phyloP scores from a whole-genome alignment of 2,113 vertebrate species.

The Labrus mixtus region DNA sequence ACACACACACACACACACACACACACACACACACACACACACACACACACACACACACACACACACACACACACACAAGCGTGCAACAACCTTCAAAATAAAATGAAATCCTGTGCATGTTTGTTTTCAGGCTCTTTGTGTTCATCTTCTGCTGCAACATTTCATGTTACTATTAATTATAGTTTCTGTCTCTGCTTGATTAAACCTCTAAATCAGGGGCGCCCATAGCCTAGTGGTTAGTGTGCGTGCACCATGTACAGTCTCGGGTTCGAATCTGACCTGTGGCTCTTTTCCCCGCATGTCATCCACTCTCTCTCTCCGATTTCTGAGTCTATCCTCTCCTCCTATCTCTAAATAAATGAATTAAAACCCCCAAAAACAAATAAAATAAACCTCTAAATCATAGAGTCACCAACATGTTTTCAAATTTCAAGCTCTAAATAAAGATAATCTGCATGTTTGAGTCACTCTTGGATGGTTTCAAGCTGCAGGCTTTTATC shows the following conservation, averaged over 20 bases:
- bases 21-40: conserved; percentile 29
- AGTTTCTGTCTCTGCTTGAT: conserved; percentile 37
- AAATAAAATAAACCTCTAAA: no score
- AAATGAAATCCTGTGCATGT: conserved; percentile 27
- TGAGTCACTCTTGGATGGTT: conserved; percentile 18
- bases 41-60: conserved; percentile 40
- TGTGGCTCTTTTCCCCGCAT: no score
- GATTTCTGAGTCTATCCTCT: no score
- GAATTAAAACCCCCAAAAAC: no score
- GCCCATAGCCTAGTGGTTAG: no score
- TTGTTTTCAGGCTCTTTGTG: background rate
- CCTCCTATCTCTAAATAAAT: no score
- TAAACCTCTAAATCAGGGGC: conserved; percentile 62
- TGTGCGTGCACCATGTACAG: no score
- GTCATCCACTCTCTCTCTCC: no score
- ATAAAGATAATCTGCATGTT: conserved; percentile 42
- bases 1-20: conserved; percentile 19
- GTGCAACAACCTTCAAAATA: conserved; percentile 30
- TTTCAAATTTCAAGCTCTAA: conserved; percentile 2
- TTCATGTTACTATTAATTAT: no score
- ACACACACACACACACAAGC: conserved; percentile 4
- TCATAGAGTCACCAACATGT: no score
- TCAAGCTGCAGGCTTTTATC: conserved; percentile 5
- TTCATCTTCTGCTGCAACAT: conserved; percentile 37
- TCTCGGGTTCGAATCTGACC: no score